Evolutionary conservation across 2,113 vertebrate species (phyloP), one percentile per base, ranked within the genome.

Genomic region (Sturnira hondurensis): DNA sequence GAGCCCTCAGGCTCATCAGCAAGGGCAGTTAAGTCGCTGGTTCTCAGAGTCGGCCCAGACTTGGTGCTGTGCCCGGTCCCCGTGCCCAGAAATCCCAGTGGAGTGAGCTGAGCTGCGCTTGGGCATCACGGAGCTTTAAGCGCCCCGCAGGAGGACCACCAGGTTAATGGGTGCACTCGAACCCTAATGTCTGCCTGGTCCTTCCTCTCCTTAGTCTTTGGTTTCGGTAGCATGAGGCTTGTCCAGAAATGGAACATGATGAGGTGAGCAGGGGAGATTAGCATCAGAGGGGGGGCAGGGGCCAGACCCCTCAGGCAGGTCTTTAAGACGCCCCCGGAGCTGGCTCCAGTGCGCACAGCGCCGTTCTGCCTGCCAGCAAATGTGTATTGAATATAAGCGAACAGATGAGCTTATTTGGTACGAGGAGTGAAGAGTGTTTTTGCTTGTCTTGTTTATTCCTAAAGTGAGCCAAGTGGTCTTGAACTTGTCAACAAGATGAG

Each of bases 331-430:
- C 22, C 20, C 38, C n/a, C 47, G 2, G 67, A 22, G 71, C 45
- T 3, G 41, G 12, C 68, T 6, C 2, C 76, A 19, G 22, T 12
- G 7, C 3, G 0, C 67, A 16, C 2, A 6, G 1, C 10, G 41
- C 41, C 28, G 1, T 10, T 8, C 36, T 31, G 0, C 0, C 7
- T 41, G 10, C 36, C 70, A 47, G 33, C 70, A 20, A 4, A 3
- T 8, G 38, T 16, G 41, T n/a, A 2, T 28, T 28, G 11, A 56
- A 67, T 52, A 0, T 0, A 58, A 45, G 68, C 36, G 43, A 19
- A 24, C 8, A 0, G 38, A 7, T 11, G 47, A 17, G 24, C 43
- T 2, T 19, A 2, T 67, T 43, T 58, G 78, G 63, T 20, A 3
- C 3, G n/a, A n/a, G 24, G 52, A 36, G 38, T 8, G 33, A 33